phyloP scores from a whole-genome alignment of 2,888 invertebrate genomes.

The Panzeria rudis region DNA sequence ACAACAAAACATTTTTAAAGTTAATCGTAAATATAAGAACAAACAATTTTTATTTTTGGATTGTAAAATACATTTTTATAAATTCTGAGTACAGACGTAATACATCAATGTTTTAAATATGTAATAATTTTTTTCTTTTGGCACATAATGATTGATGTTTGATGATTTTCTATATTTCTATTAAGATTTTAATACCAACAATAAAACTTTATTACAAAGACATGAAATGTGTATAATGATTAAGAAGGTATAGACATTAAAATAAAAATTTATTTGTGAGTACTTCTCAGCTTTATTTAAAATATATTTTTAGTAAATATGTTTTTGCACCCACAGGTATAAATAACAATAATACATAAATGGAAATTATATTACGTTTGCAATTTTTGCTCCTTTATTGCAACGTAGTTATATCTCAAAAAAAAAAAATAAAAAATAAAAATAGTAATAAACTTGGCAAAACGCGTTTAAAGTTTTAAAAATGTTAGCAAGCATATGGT shows the following conservation, averaged over 20 bases:
- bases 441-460: no score
- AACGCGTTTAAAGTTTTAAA: no score
- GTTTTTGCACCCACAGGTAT: no score
- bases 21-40: not conserved
- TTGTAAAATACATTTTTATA: not conserved
- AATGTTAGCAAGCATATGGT: no score
- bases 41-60: not conserved
- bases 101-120: not conserved
- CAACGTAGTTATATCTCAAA: no score
- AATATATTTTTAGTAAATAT: no score
- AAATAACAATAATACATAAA: no score
- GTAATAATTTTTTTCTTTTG: not conserved
- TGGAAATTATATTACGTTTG: no score
- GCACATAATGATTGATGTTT: not conserved
- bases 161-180: constrained; percentile 7
- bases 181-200: constrained; percentile 1
- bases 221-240: not conserved
- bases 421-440: no score
- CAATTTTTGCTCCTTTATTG: no score
- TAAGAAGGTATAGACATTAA: not conserved
- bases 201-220: constrained; percentile 6
- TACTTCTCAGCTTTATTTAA: no score
- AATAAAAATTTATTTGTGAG: not conserved
- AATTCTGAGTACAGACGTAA: not conserved
- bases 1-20: not conserved